phyloP scores from a whole-genome alignment of 2,113 vertebrate species.

The Pseudorectes ferrugineus region DNA sequence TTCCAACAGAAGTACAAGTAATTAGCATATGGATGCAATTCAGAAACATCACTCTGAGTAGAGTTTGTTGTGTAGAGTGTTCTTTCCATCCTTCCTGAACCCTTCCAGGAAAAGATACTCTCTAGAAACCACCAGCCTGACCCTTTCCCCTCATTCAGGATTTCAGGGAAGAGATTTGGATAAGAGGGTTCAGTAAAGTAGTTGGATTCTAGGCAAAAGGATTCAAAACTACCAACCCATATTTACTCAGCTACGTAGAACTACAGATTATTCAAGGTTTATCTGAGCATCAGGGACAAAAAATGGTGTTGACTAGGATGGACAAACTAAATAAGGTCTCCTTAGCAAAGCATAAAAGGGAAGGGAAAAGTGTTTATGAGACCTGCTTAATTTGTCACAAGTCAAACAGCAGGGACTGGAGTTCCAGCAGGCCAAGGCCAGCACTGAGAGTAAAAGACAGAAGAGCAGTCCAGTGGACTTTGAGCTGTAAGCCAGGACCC shows the following conservation, averaged over 20 bases:
- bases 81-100: neutral
- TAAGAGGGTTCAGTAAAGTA: neutral
- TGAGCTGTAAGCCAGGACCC: neutral
- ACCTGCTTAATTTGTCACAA: neutral
- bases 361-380: neutral
- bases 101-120: neutral
- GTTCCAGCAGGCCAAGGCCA: neutral
- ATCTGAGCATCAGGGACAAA: neutral
- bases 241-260: neutral
- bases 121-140: neutral
- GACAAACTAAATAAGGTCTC: neutral
- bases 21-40: neutral
- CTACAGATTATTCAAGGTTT: neutral
- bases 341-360: neutral
- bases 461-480: neutral
- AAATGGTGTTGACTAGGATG: neutral
- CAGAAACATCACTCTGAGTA: neutral
- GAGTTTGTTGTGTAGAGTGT: neutral
- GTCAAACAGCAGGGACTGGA: neutral
- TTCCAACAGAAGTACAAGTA: neutral
- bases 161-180: neutral
- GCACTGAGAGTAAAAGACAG: neutral
- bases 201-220: neutral
- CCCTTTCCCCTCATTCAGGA: neutral
- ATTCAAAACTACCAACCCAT: neutral